Evolutionary conservation across 2,797 vertebrate genomes (phyloP), one percentile per base, ranked within the genome.

Genomic region (Muscicapa comitata): DNA sequence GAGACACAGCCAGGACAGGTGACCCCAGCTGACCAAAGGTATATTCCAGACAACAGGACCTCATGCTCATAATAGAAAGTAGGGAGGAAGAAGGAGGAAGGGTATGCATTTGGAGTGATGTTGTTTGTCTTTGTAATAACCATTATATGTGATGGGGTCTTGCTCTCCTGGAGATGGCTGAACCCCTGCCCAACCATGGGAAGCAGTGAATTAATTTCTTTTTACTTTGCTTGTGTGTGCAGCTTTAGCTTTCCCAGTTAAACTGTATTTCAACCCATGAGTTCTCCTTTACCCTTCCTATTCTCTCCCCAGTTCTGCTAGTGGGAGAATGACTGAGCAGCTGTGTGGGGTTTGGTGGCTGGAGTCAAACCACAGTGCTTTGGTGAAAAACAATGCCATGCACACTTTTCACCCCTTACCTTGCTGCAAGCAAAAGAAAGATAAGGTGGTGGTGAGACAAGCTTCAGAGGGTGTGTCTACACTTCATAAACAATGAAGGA

Each of bases 131-230:
- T 45, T 7, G 14, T n/a, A 59, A 28, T 51, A 10, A 23, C 12
- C 0, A 0, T 43, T 58, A 17, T 10, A 3, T 2, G 1, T 26
- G n/a, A 37, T 58, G 17, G 4, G 6, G n/a, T 12, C 15, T n/a
- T 45, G 3, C 28, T 67, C 9, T 45, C 54, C 47, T 53, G 71
- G 24, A 59, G 38, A 6, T 37, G 23, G 28, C 45, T 51, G 53
- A 75, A 28, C 28, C n/a, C 12, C 53, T 13, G 14, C 15, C 45
- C 8, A 20, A 9, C 26, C 17, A 9, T 26, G 13, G 12, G 23
- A 59, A 59, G 23, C 23, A 67, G 4, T 37, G 45, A 45, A 45
- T 51, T 37, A 2, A 43, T 51, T 43, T 7, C 12, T 58, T 28
- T 59, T 53, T 67, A 5, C 26, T n/a, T 37, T 51, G n/a, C n/a